Evolutionary conservation across 2,113 vertebrate genomes (phyloP).

Genomic region (Pleuronectes platessa): DNA sequence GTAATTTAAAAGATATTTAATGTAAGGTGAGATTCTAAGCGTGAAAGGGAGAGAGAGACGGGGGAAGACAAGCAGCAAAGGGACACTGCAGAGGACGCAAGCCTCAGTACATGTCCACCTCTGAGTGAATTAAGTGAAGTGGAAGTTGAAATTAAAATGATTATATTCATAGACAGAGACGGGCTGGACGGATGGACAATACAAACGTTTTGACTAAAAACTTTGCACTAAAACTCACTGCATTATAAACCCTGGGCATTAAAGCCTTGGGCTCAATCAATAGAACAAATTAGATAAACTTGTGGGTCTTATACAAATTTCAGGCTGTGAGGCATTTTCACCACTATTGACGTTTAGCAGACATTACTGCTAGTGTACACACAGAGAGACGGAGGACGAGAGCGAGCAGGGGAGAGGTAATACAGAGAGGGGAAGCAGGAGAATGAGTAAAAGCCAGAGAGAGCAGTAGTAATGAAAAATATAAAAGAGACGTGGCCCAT

Average conservation of each 20-base stretch:
- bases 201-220: not conserved
- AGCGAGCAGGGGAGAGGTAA: not conserved
- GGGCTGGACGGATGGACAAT: too few species aligned
- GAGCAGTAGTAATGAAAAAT: conserved; percentile 42
- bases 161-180: not conserved
- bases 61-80: too few species aligned
- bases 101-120: too few species aligned
- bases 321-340: conserved; percentile 48
- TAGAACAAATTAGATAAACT: conserved; percentile 1
- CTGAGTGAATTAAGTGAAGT: not conserved
- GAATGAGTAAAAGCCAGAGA: conserved; percentile 37
- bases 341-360: conserved; percentile 57
- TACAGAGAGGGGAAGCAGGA: conserved; percentile 1
- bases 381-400: not conserved
- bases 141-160: not conserved
- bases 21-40: too few species aligned
- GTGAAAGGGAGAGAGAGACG: too few species aligned
- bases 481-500: conserved; percentile 13
- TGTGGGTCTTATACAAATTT: conserved; percentile 7
- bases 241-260: not conserved
- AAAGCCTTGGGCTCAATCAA: not conserved
- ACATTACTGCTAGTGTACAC: conserved; percentile 33
- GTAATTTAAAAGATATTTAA: too few species aligned
- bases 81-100: too few species aligned
- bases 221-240: not conserved